Base-by-base conservation (phyloP, 2,797 vertebrate species). In the Muscicapa comitata region DNA sequence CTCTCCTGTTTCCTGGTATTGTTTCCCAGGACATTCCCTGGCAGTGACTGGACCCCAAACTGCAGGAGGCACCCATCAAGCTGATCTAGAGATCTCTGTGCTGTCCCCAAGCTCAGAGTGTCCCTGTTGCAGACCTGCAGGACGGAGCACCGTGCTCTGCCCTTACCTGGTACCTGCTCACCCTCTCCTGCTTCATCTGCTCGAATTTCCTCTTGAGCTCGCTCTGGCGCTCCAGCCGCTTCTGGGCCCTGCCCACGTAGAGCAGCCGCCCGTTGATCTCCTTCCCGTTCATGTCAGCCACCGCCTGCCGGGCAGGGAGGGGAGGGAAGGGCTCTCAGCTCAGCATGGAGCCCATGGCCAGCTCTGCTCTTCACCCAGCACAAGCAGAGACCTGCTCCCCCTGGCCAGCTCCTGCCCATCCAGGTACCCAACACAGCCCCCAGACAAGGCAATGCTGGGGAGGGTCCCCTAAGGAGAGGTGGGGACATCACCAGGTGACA, bases 161-260 rank as follows among this genome's bases (percentile, higher is more conserved):
- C 37, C 92, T 97, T 94, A 99, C 99, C 99, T 99, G 99, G 95
- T 99, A 99, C 75, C 98, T 98, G 87, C 97, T 99, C 92, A 99
- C 98, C 81, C 99, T 97, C 50, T 99, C 99, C 95, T 99, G 99
- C 94, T 99, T 99, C 87, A 99, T 98, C 95, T 99, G 99, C 91
- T 99, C 99, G 91, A 99, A 99, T 86, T 96, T 99, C 97, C 98
- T 98, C 94, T 99, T 99, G 67, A 99, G 98, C 88, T 99, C 99
- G 7, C 97, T 98, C 97, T 99, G 99, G 23, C 99, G 98, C 95
- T 99, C 99, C 73, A 98, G 86, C 26, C 99, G 98, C 97, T 99
- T 99, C 98, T 99, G 99, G 92, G 99, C 99, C 11, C 99, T 97
- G 42, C 99, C 99, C 28, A 98, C 99, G 0, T 99, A 99, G 37